Evolutionary conservation across 2,888 invertebrate species (phyloP).

Genomic region (Tribolium freemani): DNA sequence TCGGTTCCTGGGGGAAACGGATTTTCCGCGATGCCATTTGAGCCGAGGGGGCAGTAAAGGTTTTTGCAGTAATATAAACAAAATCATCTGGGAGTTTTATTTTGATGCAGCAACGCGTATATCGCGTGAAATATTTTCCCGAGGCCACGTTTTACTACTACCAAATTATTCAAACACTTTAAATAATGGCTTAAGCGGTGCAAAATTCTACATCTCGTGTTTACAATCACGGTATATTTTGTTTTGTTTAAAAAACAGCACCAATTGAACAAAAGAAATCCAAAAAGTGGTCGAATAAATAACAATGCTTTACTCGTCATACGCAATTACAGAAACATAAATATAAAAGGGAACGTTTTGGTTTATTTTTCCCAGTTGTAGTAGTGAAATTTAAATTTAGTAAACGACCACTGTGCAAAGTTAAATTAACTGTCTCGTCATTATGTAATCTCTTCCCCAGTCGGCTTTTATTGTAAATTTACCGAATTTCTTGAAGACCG

Average conservation of each 20-base stretch:
- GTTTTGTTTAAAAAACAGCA: no score
- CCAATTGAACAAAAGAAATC: no score
- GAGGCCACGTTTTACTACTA: slow-evolving; percentile 19
- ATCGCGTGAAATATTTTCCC: slow-evolving; percentile 24
- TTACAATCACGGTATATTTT: not conserved
- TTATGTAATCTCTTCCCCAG: not conserved
- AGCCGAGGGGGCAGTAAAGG: slow-evolving; percentile 29
- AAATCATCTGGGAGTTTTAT: slow-evolving; percentile 30
- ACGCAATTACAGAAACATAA: not conserved
- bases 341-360: not conserved
- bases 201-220: not conserved
- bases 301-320: not conserved
- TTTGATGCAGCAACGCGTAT: slow-evolving; percentile 2
- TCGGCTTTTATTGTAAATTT: not conserved
- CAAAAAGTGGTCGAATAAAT: no score
- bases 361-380: not conserved
- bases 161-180: slow-evolving; percentile 17
- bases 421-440: slow-evolving; percentile 14
- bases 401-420: not conserved
- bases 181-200: not conserved
- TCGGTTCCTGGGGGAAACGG: slow-evolving; percentile 2
- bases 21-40: slow-evolving; percentile 15
- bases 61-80: slow-evolving; percentile 36
- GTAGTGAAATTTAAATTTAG: not conserved
- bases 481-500: no score